Percentiles rank a stretch among this genome's conserved stretches.
Evolutionary conservation across 2,113 vertebrate genomes (phyloP).

Genomic region (Rhinoderma darwinii): DNA sequence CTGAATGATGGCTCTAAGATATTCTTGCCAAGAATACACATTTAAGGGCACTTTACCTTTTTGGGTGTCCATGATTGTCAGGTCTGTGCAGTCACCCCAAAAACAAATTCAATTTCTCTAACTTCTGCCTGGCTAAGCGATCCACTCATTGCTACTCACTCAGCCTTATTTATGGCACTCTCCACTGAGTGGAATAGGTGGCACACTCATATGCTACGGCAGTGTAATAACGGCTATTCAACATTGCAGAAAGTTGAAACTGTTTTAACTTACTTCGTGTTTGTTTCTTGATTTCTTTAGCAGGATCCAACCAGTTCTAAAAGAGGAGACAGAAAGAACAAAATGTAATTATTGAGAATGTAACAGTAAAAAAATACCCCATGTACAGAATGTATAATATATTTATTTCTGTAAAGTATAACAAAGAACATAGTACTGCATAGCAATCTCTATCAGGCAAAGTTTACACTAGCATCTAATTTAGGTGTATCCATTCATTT

Average conservation of each 20-base stretch:
- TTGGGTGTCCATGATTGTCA: background rate
- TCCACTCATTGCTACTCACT: background rate
- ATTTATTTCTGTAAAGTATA: background rate
- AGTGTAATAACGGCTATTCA: background rate
- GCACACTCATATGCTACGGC: background rate
- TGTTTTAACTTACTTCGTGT: conserved; percentile 85
- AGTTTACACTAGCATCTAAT: too few species aligned
- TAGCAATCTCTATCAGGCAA: too few species aligned
- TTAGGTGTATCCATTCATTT: too few species aligned
- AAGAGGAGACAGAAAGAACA: conserved; percentile 66
- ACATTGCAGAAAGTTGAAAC: background rate
- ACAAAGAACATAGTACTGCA: too few species aligned
- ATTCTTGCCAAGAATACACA: background rate
- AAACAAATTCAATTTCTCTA: conserved; percentile 21
- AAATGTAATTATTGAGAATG: background rate
- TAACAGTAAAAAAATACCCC: background rate
- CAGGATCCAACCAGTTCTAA: conserved; percentile 95
- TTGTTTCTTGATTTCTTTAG: conserved; percentile 97
- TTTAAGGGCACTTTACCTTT: background rate
- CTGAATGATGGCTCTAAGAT: background rate
- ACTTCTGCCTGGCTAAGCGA: background rate
- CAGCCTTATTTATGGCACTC: background rate
- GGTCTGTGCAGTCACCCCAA: background rate
- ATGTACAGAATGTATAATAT: background rate
- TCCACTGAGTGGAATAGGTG: background rate